Base-by-base conservation (phyloP, 2,888 invertebrate genomes). In the Apodemia hepburni region DNA sequence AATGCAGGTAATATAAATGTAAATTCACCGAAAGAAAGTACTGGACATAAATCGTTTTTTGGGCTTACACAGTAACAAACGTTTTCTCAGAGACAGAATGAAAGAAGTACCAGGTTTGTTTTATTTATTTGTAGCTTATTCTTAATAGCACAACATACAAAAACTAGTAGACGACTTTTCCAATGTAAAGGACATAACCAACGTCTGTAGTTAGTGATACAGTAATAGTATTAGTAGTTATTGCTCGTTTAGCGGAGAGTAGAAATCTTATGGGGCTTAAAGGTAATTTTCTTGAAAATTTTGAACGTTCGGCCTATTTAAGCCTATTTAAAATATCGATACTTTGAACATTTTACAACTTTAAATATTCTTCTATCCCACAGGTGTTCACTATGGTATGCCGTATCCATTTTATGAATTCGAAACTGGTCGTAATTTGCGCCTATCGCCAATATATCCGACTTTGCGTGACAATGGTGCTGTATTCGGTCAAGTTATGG, bases 401-500 rank as follows among this genome's bases (percentile, higher is more conserved):
- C 94, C 94, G 18, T 98, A 97, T 85, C 97, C 97, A 0, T 95
- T 96, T 77, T 93, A 94, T 70, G 98, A 98, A 86, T 98, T 97
- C 74, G 92, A 94, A 77, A 97, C 96, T 0, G 97, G 98, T 0
- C 93, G 98, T 61, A 98, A 98, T 81, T 87, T 99, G 17, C 92
- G 99, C 61, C 96, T 98, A 93, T 98, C 98, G 0, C 98, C 99
- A 0, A 97, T 99, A 68, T 98, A 98, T 89, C 97, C 98, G 0
- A 96, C 97, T 65, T 87, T 99, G 17, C 93, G 96, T 69, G 97
- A 97, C 78, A 96, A 96, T 11, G 98, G 98, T 0, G 99, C 98
- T 0, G 96, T 98, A 7, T 99, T 99, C 80, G 98, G 98, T 0
- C 98, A 99, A 82, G 97, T 97, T 35, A 99, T 99, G 98, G 99